phyloP scores from a whole-genome alignment of 2,888 invertebrate species.

The Stegana nigrithorax region DNA sequence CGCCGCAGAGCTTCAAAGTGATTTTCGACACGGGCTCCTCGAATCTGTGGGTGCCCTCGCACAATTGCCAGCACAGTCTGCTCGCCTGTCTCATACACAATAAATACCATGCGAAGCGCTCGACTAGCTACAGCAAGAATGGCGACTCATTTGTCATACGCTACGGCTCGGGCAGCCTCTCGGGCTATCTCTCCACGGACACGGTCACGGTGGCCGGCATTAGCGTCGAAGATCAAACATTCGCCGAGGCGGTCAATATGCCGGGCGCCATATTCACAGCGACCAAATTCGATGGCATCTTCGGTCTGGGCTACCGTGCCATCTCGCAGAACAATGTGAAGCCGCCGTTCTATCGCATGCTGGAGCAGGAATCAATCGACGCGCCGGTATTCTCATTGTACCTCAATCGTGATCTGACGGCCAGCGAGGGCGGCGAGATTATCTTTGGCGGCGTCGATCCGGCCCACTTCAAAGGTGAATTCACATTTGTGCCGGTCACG shows the following conservation, averaged over 20 bases:
- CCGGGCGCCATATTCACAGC: conserved; percentile 52
- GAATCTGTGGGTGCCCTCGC: conserved; percentile 98
- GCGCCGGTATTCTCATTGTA: conserved; percentile 46
- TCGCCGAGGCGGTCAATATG: conserved; percentile 50
- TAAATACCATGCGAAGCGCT: conserved; percentile 90
- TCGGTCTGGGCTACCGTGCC: conserved; percentile 43
- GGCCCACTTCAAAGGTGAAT: conserved; percentile 40
- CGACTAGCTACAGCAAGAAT: conserved; percentile 83
- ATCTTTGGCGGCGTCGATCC: conserved; percentile 49
- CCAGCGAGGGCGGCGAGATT: conserved; percentile 38
- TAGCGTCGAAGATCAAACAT: conserved; percentile 38
- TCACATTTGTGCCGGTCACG: conserved; percentile 45
- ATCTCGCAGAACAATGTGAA: conserved; percentile 46
- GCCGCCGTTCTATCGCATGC: conserved; percentile 45
- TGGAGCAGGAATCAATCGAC: conserved; percentile 39
- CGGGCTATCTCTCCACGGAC: conserved; percentile 41
- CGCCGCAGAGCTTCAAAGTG: conserved; percentile 91
- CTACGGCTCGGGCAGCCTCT: conserved; percentile 48
- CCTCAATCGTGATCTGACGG: conserved; percentile 31
- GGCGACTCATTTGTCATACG: conserved; percentile 69
- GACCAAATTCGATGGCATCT: conserved; percentile 51
- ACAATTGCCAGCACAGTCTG: conserved; percentile 90
- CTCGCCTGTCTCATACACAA: conserved; percentile 95
- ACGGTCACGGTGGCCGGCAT: conserved; percentile 43
- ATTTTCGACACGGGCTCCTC: conserved; percentile 99